Evolutionary conservation across 2,888 invertebrate species (phyloP).

Genomic region (Papilio protenor): DNA sequence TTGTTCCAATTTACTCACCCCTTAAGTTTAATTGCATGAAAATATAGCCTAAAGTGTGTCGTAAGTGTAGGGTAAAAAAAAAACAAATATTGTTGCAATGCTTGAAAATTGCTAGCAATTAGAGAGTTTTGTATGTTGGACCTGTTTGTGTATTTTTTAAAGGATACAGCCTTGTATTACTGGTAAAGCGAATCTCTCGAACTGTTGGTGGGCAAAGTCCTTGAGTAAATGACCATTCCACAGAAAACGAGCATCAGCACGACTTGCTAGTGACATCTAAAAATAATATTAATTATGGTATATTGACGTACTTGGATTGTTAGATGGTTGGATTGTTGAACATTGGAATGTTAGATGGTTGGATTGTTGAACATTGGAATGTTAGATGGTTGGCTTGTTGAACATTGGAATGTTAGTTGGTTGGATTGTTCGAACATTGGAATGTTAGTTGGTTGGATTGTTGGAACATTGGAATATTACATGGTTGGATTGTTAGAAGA

Average conservation of each 20-base stretch:
- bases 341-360: neutral
- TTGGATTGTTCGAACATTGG: neutral
- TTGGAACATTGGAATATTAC: no score
- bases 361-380: neutral
- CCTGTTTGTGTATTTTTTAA: slow-evolving; percentile 52
- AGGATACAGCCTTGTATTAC: slow-evolving; percentile 96
- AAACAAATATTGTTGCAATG: no score
- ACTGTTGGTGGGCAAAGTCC: slow-evolving; percentile 90
- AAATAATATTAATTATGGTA: neutral
- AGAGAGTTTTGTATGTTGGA: no score
- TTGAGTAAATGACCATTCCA: slow-evolving; percentile 95
- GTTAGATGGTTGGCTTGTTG: neutral
- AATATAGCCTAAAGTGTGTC: no score
- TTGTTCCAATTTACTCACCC: no score
- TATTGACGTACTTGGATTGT: neutral
- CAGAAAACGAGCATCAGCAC: slow-evolving; percentile 94
- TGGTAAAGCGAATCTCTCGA: slow-evolving; percentile 93
- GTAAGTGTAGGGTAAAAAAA: no score
- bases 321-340: neutral
- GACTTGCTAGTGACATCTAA: slow-evolving; percentile 89
- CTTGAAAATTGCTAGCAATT: no score
- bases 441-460: no score
- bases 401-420: neutral
- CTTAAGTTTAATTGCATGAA: no score
- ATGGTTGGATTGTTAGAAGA: no score